phyloP scores from a whole-genome alignment of 2,113 vertebrate species.

The Danionella cerebrum region DNA sequence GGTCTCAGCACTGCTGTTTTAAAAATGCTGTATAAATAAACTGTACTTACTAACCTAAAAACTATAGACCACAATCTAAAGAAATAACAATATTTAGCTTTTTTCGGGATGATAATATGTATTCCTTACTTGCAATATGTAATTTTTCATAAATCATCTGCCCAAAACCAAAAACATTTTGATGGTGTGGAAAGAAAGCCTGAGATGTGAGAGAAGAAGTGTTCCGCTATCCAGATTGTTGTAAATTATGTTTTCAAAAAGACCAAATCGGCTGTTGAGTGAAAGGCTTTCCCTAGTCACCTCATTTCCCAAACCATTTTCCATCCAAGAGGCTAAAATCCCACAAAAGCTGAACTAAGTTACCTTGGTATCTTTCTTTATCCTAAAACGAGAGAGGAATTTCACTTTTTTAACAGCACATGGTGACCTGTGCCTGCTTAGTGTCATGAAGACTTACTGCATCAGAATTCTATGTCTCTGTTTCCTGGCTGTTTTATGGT shows the following conservation, averaged over 20 bases:
- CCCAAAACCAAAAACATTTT: too few species aligned
- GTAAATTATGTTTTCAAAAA: background rate
- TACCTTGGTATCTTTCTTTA: background rate
- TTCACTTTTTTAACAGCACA: constrained; percentile 13
- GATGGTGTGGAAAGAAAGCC: too few species aligned
- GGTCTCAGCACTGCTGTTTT: too few species aligned
- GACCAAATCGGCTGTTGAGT: background rate
- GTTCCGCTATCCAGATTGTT: background rate
- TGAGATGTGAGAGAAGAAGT: too few species aligned
- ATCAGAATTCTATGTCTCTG: background rate
- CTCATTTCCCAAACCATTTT: background rate
- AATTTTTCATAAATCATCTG: too few species aligned
- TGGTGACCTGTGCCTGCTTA: constrained; percentile 19
- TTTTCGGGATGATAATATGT: too few species aligned
- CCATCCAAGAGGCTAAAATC: background rate
- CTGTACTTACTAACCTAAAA: too few species aligned
- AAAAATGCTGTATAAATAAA: too few species aligned
- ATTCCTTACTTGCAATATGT: too few species aligned
- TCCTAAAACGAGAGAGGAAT: background rate
- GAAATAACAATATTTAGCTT: too few species aligned
- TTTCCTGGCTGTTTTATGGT: background rate
- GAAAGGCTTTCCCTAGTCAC: background rate
- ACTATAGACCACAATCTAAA: too few species aligned
- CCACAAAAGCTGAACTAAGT: background rate
- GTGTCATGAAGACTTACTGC: constrained; percentile 26